Base-by-base conservation (phyloP, 2,888 invertebrate species). In the Andricus quercusramuli region DNA sequence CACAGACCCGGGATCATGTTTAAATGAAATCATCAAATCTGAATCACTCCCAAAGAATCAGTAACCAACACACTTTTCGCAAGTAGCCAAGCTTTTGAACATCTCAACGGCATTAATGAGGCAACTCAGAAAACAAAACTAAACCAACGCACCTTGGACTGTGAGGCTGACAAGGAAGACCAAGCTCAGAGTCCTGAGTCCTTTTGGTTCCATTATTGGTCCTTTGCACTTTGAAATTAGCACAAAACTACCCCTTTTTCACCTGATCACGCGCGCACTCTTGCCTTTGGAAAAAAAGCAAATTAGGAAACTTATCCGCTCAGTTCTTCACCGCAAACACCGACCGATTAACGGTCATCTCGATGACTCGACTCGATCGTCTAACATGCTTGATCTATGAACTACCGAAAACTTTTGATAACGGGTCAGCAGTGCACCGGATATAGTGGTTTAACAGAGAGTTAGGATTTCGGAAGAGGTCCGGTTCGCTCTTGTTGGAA, bases 91-190 rank as follows among this genome's bases (percentile, higher is more conserved):
- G 22, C 59, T 64, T 77, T 62, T 77, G 25, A 62, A 25, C 13
- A 62, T 3, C 1, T 64, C 22, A 77, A 77, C 64, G 47, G 62
- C 44, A 77, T 13, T 25, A 44, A 41, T 64, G 44, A 62, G 17
- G 17, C 29, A 77, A 37, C 17, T 17, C 29, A 9, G 2, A 44
- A 44, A 62, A 22, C 17, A 6, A 64, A 64, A 32, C 22, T 13
- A 37, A 56, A 80, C 47, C 56, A 37, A 89, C 88, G 79, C 85
- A 91, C 91, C 91, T 90, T 85, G 86, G 56, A 83, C 78, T 79
- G 81, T 83, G 79, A 90, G 80, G 22, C 82, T 82, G 47, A 87
- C 70, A 78, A 89, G 47, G 41, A 86, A 81, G 64, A 86, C 37
- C 79, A 86, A 80, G 78, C 81, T 83, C 78, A 87, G 80, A 70